A percentile compares a stretch with the other conserved stretches of the same genome.
Evolutionary conservation across 2,888 invertebrate species (phyloP).

Genomic region (Scaeva pyrastri): DNA sequence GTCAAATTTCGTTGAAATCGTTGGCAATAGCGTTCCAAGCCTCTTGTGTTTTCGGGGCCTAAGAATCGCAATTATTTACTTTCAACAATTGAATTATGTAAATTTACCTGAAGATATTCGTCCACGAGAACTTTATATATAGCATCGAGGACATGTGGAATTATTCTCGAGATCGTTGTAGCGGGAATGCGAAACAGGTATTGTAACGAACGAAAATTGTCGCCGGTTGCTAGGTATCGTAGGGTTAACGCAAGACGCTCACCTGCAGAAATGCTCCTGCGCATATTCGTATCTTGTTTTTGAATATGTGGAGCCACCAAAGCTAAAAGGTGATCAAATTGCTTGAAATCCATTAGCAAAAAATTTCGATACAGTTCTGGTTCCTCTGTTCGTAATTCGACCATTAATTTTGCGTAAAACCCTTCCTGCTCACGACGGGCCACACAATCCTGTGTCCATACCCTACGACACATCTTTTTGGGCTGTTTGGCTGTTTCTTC

Average conservation of each 20-base stretch:
- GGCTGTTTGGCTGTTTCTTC: too few relatives aligned
- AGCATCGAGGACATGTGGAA: conserved; percentile 13
- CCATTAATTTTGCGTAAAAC: too few relatives aligned
- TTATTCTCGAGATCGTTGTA: conserved; percentile 1
- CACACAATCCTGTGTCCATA: too few relatives aligned
- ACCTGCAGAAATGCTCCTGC: not conserved
- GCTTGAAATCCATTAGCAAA: too few relatives aligned
- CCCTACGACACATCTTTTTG: too few relatives aligned
- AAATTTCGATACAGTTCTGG: too few relatives aligned
- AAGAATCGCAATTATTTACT: not conserved
- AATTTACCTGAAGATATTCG: not conserved
- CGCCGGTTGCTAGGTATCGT: conserved; percentile 5
- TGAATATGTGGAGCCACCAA: too few relatives aligned
- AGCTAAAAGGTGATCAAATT: too few relatives aligned
- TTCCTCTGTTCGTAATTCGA: too few relatives aligned
- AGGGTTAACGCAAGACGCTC: conserved; percentile 1
- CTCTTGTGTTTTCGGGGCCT: not conserved
- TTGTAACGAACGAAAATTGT: conserved; percentile 1
- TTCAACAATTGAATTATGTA: not conserved
- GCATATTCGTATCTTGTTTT: not conserved
- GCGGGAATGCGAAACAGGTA: not conserved
- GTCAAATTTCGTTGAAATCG: conserved; percentile 6
- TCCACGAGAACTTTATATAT: conserved; percentile 19
- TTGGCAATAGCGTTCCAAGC: conserved; percentile 16
- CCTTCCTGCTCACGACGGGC: too few relatives aligned